Evolutionary conservation across 2,888 invertebrate species (phyloP).

Genomic region (Epirrhoe tristata): DNA sequence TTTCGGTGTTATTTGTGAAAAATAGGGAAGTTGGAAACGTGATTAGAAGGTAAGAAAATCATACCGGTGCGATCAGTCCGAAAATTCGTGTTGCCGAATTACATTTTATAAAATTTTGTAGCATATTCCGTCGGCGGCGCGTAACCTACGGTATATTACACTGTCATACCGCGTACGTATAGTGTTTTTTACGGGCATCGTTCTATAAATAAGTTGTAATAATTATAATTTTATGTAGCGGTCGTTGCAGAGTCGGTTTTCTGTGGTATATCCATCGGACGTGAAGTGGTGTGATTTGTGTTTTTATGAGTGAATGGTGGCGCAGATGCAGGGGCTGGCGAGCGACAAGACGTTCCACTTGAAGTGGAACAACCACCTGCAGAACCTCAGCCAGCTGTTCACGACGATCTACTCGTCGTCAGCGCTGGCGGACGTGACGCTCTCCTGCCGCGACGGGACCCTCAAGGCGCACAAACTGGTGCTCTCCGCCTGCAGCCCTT

Average conservation of each 20-base stretch:
- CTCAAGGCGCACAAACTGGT: conserved; percentile 90
- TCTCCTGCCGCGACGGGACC: conserved; percentile 90
- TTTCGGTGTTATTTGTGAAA: conserved; percentile 84
- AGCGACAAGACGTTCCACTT: conserved; percentile 88
- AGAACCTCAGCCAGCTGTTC: conserved; percentile 89
- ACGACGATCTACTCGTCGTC: conserved; percentile 89
- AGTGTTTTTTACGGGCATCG: conserved; percentile 86
- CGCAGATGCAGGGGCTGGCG: conserved; percentile 86
- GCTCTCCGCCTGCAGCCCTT: conserved; percentile 90
- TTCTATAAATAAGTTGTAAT: conserved; percentile 86
- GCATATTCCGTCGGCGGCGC: conserved; percentile 82
- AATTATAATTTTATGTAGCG: conserved; percentile 86
- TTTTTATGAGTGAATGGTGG: conserved; percentile 73
- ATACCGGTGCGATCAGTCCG: conserved; percentile 66
- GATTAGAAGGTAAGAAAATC: conserved; percentile 78
- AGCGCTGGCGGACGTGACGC: conserved; percentile 88
- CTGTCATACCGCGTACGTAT: conserved; percentile 86
- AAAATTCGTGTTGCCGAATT: conserved; percentile 68
- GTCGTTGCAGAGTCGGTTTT: conserved; percentile 81
- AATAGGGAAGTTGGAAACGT: conserved; percentile 78
- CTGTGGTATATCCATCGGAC: conserved; percentile 76
- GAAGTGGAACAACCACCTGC: conserved; percentile 90
- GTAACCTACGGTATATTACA: conserved; percentile 84
- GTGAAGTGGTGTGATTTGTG: conserved; percentile 76
- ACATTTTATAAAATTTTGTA: conserved; percentile 79